phyloP scores from a whole-genome alignment of 2,797 vertebrate genomes.

The Streptopelia turtur region DNA sequence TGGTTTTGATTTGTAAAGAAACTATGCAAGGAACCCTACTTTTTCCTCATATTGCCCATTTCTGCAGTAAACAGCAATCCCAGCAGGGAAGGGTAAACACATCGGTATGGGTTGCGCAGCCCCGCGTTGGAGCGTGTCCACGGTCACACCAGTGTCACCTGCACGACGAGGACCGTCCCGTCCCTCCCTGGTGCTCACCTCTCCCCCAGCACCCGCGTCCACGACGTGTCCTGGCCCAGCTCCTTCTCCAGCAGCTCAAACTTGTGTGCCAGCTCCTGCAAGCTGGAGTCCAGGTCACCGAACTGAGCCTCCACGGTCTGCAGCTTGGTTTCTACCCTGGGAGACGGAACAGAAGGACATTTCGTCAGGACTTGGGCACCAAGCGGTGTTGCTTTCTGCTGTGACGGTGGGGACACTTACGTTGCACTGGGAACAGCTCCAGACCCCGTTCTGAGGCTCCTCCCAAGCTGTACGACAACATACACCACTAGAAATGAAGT shows the following conservation, averaged over 20 bases:
- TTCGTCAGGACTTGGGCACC: not conserved
- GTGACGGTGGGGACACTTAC: accelerated
- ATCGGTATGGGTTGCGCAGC: no score
- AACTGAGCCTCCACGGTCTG: conserved; percentile 72
- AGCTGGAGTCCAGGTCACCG: conserved; percentile 66
- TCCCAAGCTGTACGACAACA: not conserved
- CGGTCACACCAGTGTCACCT: accelerated
- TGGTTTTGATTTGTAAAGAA: not conserved
- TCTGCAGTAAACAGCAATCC: not conserved
- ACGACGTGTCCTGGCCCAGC: conserved; percentile 47
- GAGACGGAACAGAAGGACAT: not conserved
- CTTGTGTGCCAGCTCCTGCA: conserved; percentile 61
- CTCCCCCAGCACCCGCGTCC: conserved; percentile 49
- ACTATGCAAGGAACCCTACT: accelerated
- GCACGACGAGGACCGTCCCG: accelerated
- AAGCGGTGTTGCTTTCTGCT: not conserved
- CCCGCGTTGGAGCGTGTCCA: accelerated
- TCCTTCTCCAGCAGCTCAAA: conserved; percentile 69
- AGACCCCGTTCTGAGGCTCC: not conserved
- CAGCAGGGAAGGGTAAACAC: accelerated
- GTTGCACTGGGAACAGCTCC: not conserved
- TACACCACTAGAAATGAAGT: accelerated
- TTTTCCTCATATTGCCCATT: not conserved
- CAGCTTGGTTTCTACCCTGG: conserved; percentile 76
- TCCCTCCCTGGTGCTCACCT: conserved; percentile 58